phyloP scores from a whole-genome alignment of 2,113 vertebrate genomes.

The Danio rerio region DNA sequence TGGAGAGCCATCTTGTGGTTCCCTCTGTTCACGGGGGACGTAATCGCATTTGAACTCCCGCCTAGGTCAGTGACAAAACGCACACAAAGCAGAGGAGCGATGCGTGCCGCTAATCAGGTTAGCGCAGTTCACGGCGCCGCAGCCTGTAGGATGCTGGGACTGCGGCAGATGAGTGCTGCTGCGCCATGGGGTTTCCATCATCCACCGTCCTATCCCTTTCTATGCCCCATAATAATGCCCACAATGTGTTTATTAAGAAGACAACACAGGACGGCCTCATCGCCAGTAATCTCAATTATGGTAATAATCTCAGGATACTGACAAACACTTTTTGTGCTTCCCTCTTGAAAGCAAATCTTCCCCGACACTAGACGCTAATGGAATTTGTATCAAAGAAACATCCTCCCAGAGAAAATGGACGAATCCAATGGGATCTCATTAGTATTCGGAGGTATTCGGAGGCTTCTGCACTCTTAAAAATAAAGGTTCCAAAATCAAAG shows the following conservation, averaged over 20 bases:
- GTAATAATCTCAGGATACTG: constrained; percentile 51
- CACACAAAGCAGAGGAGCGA: constrained; percentile 53
- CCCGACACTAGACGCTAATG: constrained; percentile 21
- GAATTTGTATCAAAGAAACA: constrained; percentile 34
- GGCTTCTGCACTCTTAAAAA: no score
- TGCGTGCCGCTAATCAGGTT: constrained; percentile 58
- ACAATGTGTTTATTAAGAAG: constrained; percentile 55
- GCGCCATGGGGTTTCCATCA: constrained; percentile 43
- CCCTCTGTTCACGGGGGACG: constrained; percentile 47
- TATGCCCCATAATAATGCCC: constrained; percentile 47
- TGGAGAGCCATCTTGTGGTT: constrained; percentile 39
- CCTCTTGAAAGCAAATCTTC: constrained; percentile 28
- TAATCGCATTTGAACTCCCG: constrained; percentile 61
- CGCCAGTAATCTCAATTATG: constrained; percentile 54
- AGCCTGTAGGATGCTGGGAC: constrained; percentile 42
- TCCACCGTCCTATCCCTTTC: constrained; percentile 41
- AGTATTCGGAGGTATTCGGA: no score
- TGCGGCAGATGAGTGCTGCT: constrained; percentile 41
- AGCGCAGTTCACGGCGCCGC: constrained; percentile 30
- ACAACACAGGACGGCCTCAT: constrained; percentile 42
- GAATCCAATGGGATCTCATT: neutral
- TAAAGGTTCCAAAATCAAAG: no score
- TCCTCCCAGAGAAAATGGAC: neutral
- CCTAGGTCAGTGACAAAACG: constrained; percentile 52
- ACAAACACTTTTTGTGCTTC: constrained; percentile 42